Evolutionary conservation across 64 coral and sea anemone species (phyloP).

Genomic region (Hydrozoanthus tunicans): DNA sequence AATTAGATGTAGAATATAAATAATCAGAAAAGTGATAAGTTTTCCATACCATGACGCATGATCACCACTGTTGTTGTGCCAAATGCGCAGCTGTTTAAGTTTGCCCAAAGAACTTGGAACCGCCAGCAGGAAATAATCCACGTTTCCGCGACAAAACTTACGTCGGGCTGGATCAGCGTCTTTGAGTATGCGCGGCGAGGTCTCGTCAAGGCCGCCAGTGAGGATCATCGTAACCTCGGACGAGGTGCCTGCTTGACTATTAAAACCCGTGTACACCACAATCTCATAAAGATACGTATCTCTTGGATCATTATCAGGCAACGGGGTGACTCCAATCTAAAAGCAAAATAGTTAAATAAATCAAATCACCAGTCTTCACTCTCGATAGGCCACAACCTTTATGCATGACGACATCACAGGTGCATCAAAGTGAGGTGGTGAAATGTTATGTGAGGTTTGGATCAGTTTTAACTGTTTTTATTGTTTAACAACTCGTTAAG

Average conservation of each 20-base stretch:
- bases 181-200: conserved; percentile 69
- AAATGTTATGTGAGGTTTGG: too few relatives aligned
- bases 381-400: too few relatives aligned
- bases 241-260: conserved; percentile 68
- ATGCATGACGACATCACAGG: too few relatives aligned
- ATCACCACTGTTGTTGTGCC: conserved; percentile 76
- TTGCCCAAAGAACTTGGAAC: conserved; percentile 83
- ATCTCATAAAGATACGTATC: conserved; percentile 97
- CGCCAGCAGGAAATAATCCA: conserved; percentile 86
- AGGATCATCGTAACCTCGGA: conserved; percentile 81
- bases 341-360: not conserved
- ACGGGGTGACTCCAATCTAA: conserved; percentile 85
- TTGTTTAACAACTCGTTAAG: too few relatives aligned
- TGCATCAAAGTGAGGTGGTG: too few relatives aligned
- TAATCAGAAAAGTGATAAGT: not conserved
- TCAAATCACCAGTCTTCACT: too few relatives aligned
- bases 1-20: not conserved
- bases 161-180: conserved; percentile 73
- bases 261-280: conserved; percentile 90
- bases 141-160: conserved; percentile 83
- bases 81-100: conserved; percentile 71
- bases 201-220: conserved; percentile 82
- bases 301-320: conserved; percentile 91
- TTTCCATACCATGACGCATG: conserved; percentile 69
- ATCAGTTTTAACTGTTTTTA: too few relatives aligned